Percentiles rank a stretch among this genome's conserved stretches.
These are phyloP conservation scores for Drosophila ustulata DNA, from an alignment of 2,888 invertebrate species.

Conservation along the genomic window DNA sequence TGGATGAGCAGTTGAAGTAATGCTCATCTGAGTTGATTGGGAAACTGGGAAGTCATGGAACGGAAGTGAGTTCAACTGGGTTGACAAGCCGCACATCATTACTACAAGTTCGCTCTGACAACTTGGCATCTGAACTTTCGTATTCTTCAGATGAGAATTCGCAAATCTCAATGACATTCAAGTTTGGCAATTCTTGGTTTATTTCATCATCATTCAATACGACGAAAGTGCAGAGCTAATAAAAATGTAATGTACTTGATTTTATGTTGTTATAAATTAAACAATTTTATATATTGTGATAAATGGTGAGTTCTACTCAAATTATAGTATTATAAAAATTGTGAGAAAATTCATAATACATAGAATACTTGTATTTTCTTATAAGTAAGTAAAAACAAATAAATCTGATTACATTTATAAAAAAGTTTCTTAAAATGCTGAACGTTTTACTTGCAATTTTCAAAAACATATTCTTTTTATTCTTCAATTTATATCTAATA, in stretches of 20 bases:
- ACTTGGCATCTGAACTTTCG: slow-evolving; percentile 26
- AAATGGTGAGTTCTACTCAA: too few relatives aligned
- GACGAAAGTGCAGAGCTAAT: not conserved
- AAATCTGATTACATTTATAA: too few relatives aligned
- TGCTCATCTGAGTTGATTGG: slow-evolving; percentile 34
- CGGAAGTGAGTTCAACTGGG: slow-evolving; percentile 73
- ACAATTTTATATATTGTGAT: too few relatives aligned
- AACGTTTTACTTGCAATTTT: too few relatives aligned
- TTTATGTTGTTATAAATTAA: too few relatives aligned
- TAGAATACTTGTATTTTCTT: too few relatives aligned
- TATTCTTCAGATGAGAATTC: not conserved
- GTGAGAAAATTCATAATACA: too few relatives aligned
- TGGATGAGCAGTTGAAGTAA: slow-evolving; percentile 70
- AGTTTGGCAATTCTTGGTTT: not conserved
- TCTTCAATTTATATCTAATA: too few relatives aligned
- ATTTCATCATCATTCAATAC: not conserved
- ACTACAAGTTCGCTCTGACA: not conserved
- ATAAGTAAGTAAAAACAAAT: too few relatives aligned
- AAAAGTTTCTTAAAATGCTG: too few relatives aligned
- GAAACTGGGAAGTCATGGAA: slow-evolving; percentile 28
- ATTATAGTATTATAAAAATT: too few relatives aligned
- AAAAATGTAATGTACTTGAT: not conserved
- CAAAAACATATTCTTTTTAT: too few relatives aligned
- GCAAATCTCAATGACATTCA: not conserved
- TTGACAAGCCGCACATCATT: slow-evolving; percentile 25